Base-by-base conservation (phyloP, 2,797 vertebrate genomes). In the Acrossocheilus wenchowensis region DNA sequence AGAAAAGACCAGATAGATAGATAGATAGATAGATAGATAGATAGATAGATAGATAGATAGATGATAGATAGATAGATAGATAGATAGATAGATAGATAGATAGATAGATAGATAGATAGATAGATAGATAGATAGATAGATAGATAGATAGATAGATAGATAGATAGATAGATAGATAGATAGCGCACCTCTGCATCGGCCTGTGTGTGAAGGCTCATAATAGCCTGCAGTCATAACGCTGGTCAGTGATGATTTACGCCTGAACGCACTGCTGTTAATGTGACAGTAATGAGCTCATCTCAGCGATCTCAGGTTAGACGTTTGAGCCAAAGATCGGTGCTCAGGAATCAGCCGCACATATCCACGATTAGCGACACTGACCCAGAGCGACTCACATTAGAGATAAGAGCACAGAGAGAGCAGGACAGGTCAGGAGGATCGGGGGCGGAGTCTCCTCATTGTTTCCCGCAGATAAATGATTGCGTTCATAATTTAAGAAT, bases 261-360 rank as follows among this genome's bases (percentile, higher is more conserved):
- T 71, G 78, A 77, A 30, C 30, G 69, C 84, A 10, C 85, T 50
- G 78, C 57, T 69, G 78, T 64, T 81, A 57, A 72, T 57, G 8
- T 52, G 79, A 73, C 72, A 86, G 79, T 82, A 86, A 86, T 86
- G 85, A 77, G 72, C 85, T 81, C 79, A 77, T 86, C 68, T 77
- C 64, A 64, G 74, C 85, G 50, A 86, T 86, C 57, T 86, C 73
- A 74, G 54, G 60, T 66, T 41, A 62, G 78, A 73, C 78, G 48
- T 75, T 81, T 86, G 79, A 86, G 64, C 71, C 15, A 2, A 30
- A 73, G 50, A 83, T 83, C 68, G 15, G 9, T 1, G 74, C 48
- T 77, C 45, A 64, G 52, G 36, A 30, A 54, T 52, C 75, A 60
- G 30, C 12, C 34, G 11, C 66, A 82, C 81, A 57, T 23, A 36